Evolutionary conservation across 2,888 invertebrate genomes (phyloP), one percentile per base, ranked within the genome.

Genomic region (Noctua fimbriata): DNA sequence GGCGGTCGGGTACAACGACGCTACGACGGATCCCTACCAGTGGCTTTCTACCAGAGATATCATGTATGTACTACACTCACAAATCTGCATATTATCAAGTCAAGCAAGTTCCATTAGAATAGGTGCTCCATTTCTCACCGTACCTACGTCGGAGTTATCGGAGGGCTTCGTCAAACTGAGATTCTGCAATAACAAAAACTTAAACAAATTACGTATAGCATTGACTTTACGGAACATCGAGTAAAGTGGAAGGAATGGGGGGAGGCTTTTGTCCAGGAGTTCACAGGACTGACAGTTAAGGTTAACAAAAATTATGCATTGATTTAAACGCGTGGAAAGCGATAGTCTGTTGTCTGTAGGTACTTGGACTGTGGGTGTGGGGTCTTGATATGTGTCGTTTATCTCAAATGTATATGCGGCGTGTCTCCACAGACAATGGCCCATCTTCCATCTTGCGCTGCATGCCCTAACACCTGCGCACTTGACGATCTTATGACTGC

Each of bases 1-100:
- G 36, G 94, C 97, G 0, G 96, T 96, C 78, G 98, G 98, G 0
- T 98, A 97, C 93, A 96, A 97, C 75, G 92, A 94, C 78, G 96
- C 96, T 2, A 95, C 96, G 1, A 87, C 77, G 3, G 91, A 94
- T 52, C 87, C 93, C 0, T 93, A 93, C 78, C 87, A 96, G 75
- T 92, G 91, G 88, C 95, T 97, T 9, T 94, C 95, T 0, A 86
- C 93, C 1, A 89, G 96, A 9, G 95, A 97, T 80, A 94, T 97
- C 12, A 84, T 96, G 97, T 96, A 77, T 95, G 94, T 91, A 71
- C 1, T 28, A 10, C 66, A 58, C 16, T 60, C 32, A 24, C n/a
- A 47, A 5, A 58, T 12, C 18, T n/a, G 47, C 9, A 18, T 21
- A 18, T 12, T 73, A 55, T 55, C 55, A 55, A 24, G 24, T 3